A percentile compares a stretch with the other conserved stretches of the same genome.
These are phyloP conservation scores for Oscheius sp. DNA, from an alignment of 2,888 invertebrate species.

Conservation along the genomic window DNA sequence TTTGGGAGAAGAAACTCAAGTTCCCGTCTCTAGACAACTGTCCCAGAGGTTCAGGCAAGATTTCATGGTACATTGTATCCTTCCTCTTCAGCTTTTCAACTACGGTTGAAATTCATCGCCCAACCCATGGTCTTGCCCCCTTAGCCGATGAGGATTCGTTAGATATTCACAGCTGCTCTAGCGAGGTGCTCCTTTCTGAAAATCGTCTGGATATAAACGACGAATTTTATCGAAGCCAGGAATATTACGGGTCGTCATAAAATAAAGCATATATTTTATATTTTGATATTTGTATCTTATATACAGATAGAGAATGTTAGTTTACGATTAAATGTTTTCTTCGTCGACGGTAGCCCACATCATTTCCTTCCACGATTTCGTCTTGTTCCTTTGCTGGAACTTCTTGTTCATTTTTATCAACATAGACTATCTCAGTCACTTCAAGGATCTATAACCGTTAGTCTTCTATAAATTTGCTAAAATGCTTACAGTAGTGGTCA, in stretches of 20 bases:
- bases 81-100: conserved; percentile 4
- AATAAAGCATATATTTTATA: too few species aligned
- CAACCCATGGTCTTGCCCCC: conserved; percentile 19
- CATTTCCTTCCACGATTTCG: too few species aligned
- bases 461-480: too few species aligned
- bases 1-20: background rate
- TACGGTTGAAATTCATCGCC: conserved; percentile 25
- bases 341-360: background rate
- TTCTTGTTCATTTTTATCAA: too few species aligned
- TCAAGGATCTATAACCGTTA: too few species aligned
- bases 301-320: too few species aligned
- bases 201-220: background rate
- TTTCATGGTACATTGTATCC: background rate
- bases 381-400: too few species aligned
- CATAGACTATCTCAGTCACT: too few species aligned
- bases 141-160: conserved; percentile 28
- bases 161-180: conserved; percentile 16
- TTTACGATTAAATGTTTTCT: too few species aligned
- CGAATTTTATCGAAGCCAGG: conserved; percentile 17
- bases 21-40: background rate
- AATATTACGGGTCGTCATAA: conserved; percentile 9
- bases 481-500: too few species aligned
- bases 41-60: conserved; percentile 6
- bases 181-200: conserved; percentile 11
- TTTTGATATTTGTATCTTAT: too few species aligned